A percentile compares a stretch with the other conserved stretches of the same genome.
Conservation (phyloP, 1,140 invertebrate genomes). For the Lepidurus arcticus region DNA sequence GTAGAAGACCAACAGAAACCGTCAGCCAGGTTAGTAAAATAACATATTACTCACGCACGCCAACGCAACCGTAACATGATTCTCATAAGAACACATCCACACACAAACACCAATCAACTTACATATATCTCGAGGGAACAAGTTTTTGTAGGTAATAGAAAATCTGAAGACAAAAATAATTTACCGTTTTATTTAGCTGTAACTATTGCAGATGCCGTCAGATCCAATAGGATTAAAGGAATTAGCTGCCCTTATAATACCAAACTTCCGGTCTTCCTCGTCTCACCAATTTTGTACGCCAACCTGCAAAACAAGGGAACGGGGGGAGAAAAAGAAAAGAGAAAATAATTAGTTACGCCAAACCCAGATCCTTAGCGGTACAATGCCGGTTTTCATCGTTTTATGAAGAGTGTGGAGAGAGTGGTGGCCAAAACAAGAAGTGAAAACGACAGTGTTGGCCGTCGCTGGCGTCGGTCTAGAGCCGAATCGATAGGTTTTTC, state of each 20-base stretch:
- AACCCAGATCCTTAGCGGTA: not conserved
- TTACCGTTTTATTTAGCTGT: not conserved
- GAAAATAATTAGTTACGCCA: not conserved
- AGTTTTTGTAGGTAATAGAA: too few species aligned
- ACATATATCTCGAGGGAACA: not conserved
- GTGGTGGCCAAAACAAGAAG: constrained; percentile 8
- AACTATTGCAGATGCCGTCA: constrained; percentile 2
- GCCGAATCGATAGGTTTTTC: not conserved
- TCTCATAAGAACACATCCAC: not conserved
- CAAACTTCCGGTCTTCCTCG: constrained; percentile 1
- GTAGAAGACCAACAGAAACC: not conserved
- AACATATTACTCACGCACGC: not conserved
- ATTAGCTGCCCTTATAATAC: constrained; percentile 19
- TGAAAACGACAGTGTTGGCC: not conserved
- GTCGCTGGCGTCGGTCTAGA: constrained; percentile 6
- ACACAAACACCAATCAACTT: not conserved
- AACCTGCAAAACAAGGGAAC: not conserved
- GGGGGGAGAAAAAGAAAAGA: not conserved
- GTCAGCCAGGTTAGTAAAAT: not conserved
- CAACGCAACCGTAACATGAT: not conserved
- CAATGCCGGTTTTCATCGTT: not conserved
- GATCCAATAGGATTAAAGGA: not conserved
- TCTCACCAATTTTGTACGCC: not conserved
- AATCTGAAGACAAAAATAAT: too few species aligned
- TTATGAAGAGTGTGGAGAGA: not conserved